Percentiles rank a stretch among this genome's conserved stretches.
Conservation (phyloP, 2,113 vertebrate genomes). For the Emberiza fucata region DNA sequence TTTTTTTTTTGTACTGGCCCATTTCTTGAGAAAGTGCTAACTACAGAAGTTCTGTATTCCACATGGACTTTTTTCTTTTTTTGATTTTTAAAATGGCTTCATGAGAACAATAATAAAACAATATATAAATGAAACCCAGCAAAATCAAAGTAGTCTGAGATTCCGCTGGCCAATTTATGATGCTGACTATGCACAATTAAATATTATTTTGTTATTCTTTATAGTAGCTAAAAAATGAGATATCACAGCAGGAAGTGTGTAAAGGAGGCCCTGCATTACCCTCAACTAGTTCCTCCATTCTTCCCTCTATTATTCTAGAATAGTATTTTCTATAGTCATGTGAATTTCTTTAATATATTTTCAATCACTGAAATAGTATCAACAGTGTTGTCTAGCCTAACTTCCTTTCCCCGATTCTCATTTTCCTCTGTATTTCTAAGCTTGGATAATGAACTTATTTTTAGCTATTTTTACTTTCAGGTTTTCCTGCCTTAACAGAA, state of each 20-base stretch:
- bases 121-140: background rate
- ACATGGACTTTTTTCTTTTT: background rate
- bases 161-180: background rate
- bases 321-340: background rate
- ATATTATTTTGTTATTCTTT: background rate
- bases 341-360: background rate
- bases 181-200: background rate
- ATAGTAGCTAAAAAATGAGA: background rate
- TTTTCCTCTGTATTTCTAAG: background rate
- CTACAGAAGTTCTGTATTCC: background rate
- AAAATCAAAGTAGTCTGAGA: background rate
- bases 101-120: background rate
- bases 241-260: background rate
- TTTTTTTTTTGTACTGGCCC: background rate
- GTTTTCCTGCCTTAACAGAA: background rate
- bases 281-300: background rate
- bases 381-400: background rate
- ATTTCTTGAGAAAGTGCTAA: background rate
- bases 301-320: background rate
- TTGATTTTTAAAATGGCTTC: background rate
- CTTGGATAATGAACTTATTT: background rate
- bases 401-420: background rate
- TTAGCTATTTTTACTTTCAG: background rate
- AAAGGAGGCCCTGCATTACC: background rate
- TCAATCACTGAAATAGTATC: background rate